These are phyloP conservation scores for Chelonus formosanus DNA, from an alignment of 2,888 invertebrate species.

Conservation along the genomic window DNA sequence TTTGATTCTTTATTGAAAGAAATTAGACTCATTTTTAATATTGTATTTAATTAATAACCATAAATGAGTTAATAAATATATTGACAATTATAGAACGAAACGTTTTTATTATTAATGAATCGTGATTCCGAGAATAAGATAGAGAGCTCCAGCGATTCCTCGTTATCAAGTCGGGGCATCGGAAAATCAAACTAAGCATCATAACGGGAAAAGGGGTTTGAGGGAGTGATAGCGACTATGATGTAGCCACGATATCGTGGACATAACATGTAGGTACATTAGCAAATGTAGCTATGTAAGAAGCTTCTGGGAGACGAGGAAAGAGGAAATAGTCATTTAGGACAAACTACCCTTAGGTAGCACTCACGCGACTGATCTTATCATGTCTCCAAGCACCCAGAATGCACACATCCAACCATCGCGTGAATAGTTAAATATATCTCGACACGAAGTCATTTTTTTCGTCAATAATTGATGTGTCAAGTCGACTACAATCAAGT, in stretches of 20 bases:
- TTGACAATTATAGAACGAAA: too few relatives aligned
- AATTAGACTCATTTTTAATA: too few relatives aligned
- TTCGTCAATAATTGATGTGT: slow-evolving; percentile 20
- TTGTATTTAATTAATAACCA: too few relatives aligned
- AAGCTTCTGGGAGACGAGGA: slow-evolving; percentile 43
- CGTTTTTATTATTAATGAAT: slow-evolving; percentile 27
- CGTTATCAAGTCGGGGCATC: slow-evolving; percentile 31
- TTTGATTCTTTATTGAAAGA: too few relatives aligned
- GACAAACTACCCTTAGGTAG: slow-evolving; percentile 48
- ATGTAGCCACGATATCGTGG: slow-evolving; percentile 24
- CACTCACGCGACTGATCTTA: slow-evolving; percentile 60
- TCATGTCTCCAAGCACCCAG: slow-evolving; percentile 41
- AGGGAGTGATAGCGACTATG: slow-evolving; percentile 31
- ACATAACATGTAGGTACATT: slow-evolving; percentile 17
- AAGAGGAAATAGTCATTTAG: slow-evolving; percentile 55
- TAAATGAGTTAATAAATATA: too few relatives aligned
- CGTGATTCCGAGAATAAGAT: slow-evolving; percentile 31
- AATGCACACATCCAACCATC: slow-evolving; percentile 20
- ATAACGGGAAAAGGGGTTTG: slow-evolving; percentile 10
- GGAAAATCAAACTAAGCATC: slow-evolving; percentile 18
- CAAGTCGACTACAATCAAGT: background rate
- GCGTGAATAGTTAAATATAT: slow-evolving; percentile 10
- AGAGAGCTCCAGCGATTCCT: slow-evolving; percentile 27
- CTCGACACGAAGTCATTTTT: slow-evolving; percentile 19
- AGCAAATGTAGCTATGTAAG: slow-evolving; percentile 32